phyloP scores from a whole-genome alignment of 2,113 vertebrate genomes.

The Brachypodius melanocephalos region DNA sequence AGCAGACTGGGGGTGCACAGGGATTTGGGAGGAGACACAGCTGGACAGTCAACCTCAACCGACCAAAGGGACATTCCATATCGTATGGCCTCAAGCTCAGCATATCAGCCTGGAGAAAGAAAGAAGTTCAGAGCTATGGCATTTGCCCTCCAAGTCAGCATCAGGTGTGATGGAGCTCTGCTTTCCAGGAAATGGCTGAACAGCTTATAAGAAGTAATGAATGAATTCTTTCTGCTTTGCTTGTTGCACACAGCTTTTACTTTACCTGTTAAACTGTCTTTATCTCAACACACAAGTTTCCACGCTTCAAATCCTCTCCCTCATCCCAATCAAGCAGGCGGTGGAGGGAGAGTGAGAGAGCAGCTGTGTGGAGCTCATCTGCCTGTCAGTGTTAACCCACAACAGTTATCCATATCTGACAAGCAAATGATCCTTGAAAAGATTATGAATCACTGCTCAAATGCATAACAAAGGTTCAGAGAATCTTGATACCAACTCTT shows the following conservation, averaged over 20 bases:
- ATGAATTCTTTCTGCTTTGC: not conserved
- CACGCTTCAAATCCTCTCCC: not conserved
- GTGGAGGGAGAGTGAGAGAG: not conserved
- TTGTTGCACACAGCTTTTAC: fast-evolving
- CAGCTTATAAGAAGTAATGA: not conserved
- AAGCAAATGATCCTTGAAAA: not conserved
- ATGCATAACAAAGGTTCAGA: not conserved
- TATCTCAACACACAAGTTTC: not conserved
- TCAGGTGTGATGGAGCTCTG: fast-evolving
- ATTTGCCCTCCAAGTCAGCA: not conserved
- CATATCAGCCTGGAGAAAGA: not conserved
- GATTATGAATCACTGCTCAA: not conserved
- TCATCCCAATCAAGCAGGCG: not conserved
- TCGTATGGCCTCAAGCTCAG: fast-evolving
- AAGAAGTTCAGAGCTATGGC: not conserved
- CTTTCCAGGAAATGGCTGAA: not conserved
- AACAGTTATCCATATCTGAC: not conserved
- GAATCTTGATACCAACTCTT: not conserved
- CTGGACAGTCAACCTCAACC: not conserved
- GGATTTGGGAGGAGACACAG: not conserved
- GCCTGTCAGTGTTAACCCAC: not conserved
- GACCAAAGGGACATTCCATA: not conserved
- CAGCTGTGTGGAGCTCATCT: not conserved
- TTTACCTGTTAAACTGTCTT: not conserved
- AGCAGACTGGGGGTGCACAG: not conserved